Base-by-base conservation (phyloP, 2,888 invertebrate genomes). In the Drosophila kanekoi region DNA sequence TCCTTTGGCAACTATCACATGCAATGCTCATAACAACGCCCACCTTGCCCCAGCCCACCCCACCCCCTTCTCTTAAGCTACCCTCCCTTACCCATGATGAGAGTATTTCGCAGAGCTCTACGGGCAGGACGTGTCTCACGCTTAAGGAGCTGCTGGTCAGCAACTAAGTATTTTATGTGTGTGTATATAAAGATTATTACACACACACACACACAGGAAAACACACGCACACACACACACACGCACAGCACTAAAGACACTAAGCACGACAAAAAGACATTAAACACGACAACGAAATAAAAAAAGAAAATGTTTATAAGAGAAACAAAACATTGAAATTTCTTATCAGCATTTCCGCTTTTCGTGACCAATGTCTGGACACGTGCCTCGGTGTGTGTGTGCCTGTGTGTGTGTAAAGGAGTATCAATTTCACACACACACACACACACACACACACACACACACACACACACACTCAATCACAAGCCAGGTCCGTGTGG, bases 311-410 rank as follows among this genome's bases (percentile, higher is more conserved):
- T 66, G 44, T 28, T 28, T 52, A 40, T 38, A 91, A 84, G 84
- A 72, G 52, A 59, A 60, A 67, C 67, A 74, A 87, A 87, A 85
- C 91, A 91, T 89, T 89, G 89, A 91, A 89, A 89, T 89, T 87
- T 82, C 91, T 92, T 92, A 92, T 92, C 92, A 92, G 92, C 85
- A 92, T 89, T 92, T 92, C 92, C 92, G 92, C 84, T 83, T 92
- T 92, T 87, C 92, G 92, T 92, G 92, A 92, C 92, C 92, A 92
- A 92, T 92, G 92, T 91, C 90, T 90, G 44, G 65, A 59, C 63
- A 67, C 72, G 66, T 73, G 69, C 63, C 74, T 23, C n/a, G 32
- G 14, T 57, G 13, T 57, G 32, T 37, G 59, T 49, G 62, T 41
- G 40, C 53, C 35, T 16, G 44, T 57, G 38, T 16, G 44, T 62